Conservation (phyloP, 2,113 vertebrate genomes). For the Chaenocephalus aceratus region DNA sequence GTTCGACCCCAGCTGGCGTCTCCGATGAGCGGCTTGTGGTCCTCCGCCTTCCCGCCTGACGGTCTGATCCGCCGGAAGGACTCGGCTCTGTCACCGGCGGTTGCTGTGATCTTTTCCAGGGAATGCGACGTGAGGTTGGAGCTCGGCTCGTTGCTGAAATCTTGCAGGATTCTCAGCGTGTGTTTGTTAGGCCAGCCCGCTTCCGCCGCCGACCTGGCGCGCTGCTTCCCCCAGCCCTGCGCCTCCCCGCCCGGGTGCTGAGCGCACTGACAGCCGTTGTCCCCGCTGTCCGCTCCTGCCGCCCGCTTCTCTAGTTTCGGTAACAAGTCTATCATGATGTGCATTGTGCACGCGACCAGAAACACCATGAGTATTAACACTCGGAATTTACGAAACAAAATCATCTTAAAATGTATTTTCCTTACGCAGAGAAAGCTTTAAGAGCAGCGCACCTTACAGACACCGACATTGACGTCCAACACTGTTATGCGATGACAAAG, state of each 20-base stretch:
- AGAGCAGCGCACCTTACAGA: conserved; percentile 50
- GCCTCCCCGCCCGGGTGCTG: conserved; percentile 79
- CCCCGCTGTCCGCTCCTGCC: conserved; percentile 74
- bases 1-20: conserved; percentile 60
- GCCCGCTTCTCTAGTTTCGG: conserved; percentile 90
- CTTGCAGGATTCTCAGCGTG: conserved; percentile 92
- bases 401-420: conserved; percentile 83
- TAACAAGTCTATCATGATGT: conserved; percentile 93
- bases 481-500: conserved; percentile 55
- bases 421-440: conserved; percentile 13
- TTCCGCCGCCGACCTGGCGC: conserved; percentile 78
- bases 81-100: conserved; percentile 66
- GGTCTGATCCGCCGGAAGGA: conserved; percentile 46
- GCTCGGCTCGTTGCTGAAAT: conserved; percentile 92
- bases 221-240: conserved; percentile 81
- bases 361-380: conserved; percentile 92
- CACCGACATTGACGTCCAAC: conserved; percentile 56
- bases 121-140: conserved; percentile 92
- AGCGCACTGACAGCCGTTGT: conserved; percentile 87
- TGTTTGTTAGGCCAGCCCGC: conserved; percentile 93
- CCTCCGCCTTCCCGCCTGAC: conserved; percentile 50
- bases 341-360: conserved; percentile 92
- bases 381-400: conserved; percentile 92
- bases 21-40: conserved; percentile 77
- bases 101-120: conserved; percentile 84